phyloP scores from a whole-genome alignment of 2,113 vertebrate genomes.

The Tychaedon coryphoeus region DNA sequence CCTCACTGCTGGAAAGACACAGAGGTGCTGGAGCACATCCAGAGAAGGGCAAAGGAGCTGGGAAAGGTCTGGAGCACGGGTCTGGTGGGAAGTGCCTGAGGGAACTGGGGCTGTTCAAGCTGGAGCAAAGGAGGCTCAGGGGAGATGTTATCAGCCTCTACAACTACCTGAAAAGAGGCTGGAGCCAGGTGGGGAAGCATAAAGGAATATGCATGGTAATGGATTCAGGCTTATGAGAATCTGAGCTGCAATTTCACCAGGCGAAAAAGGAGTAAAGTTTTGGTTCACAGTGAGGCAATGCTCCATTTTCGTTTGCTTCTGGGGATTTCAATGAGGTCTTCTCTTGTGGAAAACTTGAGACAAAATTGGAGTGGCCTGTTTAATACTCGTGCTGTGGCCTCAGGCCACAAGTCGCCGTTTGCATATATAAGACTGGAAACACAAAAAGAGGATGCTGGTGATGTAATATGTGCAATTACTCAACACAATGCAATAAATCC shows the following conservation, averaged over 20 bases:
- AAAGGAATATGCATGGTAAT: not conserved
- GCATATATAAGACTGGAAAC: not conserved
- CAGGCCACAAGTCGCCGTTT: not conserved
- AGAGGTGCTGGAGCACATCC: not conserved
- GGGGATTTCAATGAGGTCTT: not conserved
- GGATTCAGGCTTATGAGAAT: not conserved
- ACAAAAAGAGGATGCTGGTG: not conserved
- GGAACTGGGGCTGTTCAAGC: accelerated
- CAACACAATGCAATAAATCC: not conserved
- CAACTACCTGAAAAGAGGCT: too few species aligned
- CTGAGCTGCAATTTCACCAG: not conserved
- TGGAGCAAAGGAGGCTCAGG: not conserved
- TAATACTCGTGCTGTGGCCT: not conserved
- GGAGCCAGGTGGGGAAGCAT: not conserved
- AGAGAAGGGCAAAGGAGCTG: not conserved
- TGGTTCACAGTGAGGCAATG: not conserved
- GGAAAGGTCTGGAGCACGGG: not conserved
- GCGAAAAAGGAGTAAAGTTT: not conserved
- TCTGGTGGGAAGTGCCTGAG: accelerated
- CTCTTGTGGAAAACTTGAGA: not conserved
- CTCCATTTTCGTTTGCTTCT: not conserved
- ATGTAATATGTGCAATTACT: not conserved
- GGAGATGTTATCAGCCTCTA: not conserved
- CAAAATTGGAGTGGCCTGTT: not conserved
- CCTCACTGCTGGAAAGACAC: not conserved